Conservation (phyloP, 2,888 invertebrate species). For the Tryphoninae sp. region DNA sequence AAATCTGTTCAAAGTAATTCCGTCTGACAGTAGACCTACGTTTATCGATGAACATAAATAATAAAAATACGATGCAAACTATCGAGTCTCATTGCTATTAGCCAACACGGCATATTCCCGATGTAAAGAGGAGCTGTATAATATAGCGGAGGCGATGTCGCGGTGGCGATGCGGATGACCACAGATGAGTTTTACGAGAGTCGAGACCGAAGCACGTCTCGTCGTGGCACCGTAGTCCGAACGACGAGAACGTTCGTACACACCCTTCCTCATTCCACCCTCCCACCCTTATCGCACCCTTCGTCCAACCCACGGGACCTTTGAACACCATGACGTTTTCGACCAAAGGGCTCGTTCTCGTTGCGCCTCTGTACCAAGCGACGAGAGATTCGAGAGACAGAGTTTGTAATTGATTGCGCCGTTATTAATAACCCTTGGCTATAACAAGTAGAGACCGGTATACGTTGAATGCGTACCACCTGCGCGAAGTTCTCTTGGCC, state of each 20-base stretch:
- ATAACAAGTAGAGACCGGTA: constrained; percentile 8
- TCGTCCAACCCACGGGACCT: constrained; percentile 29
- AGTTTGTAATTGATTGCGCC: constrained; percentile 75
- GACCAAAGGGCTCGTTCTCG: constrained; percentile 39
- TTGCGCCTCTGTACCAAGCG: constrained; percentile 54
- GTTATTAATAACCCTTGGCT: constrained; percentile 73
- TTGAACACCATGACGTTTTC: constrained; percentile 43
- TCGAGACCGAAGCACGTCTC: constrained; percentile 70
- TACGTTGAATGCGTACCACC: constrained; percentile 41
- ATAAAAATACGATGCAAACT: background rate
- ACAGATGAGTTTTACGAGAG: constrained; percentile 78
- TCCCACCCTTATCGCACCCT: no score
- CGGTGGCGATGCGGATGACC: constrained; percentile 69
- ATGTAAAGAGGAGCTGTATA: constrained; percentile 13
- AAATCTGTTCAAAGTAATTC: no score
- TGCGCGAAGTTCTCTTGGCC: constrained; percentile 36
- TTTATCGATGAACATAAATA: constrained; percentile 17
- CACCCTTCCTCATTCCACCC: constrained; percentile 56
- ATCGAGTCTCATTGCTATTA: constrained; percentile 4
- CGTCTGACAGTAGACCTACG: background rate
- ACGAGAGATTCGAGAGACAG: constrained; percentile 65
- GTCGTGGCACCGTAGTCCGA: constrained; percentile 69
- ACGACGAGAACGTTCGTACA: constrained; percentile 70
- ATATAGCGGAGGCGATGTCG: constrained; percentile 35
- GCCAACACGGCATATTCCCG: background rate